Evolutionary conservation across 2,797 vertebrate species (phyloP).

Genomic region (Mus caroli): DNA sequence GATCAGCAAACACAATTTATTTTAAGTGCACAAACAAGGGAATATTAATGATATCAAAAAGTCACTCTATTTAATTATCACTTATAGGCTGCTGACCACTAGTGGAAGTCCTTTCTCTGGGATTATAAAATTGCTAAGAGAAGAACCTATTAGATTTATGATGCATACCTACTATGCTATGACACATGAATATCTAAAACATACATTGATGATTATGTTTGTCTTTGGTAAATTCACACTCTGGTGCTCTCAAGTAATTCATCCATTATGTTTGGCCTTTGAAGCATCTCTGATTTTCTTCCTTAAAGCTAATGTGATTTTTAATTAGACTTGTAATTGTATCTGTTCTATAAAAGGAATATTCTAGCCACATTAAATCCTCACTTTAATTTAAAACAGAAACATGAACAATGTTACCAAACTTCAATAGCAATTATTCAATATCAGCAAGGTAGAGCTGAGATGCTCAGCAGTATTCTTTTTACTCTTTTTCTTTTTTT

Average conservation of each 20-base stretch:
- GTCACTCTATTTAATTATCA: not conserved
- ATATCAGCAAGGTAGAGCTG: not conserved
- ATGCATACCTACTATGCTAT: not conserved
- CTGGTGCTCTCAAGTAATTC: not conserved
- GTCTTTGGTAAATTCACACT: not conserved
- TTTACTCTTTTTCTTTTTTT: too few species aligned
- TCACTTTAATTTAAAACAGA: slow-evolving; percentile 43
- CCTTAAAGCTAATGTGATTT: not conserved
- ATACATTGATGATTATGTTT: not conserved
- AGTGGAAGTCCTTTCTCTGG: not conserved
- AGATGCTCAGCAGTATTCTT: not conserved
- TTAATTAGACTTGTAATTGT: not conserved
- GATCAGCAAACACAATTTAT: not conserved
- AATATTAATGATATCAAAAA: slow-evolving; percentile 7
- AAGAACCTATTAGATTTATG: not conserved
- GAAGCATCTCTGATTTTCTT: slow-evolving; percentile 28
- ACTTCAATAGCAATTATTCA: not conserved
- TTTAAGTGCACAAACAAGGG: not conserved
- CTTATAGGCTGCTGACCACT: not conserved
- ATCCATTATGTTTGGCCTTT: not conserved
- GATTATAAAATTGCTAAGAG: slow-evolving; percentile 6
- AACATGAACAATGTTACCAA: not conserved
- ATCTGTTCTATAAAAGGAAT: not conserved
- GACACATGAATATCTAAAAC: not conserved
- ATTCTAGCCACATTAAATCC: not conserved